phyloP scores from a whole-genome alignment of 2,888 invertebrate genomes.

The Dyspetes luteomarginatus region DNA sequence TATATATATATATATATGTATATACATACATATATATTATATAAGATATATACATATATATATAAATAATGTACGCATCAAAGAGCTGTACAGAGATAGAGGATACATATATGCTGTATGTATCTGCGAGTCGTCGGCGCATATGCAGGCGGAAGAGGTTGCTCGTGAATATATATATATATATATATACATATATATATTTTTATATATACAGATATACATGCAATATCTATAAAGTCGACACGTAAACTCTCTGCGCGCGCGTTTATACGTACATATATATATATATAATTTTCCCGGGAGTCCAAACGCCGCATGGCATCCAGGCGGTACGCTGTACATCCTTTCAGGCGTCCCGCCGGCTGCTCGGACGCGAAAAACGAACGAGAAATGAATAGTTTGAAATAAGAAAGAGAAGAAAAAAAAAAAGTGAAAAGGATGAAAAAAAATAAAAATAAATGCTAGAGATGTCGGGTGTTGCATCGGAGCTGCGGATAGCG shows the following conservation, averaged over 20 bases:
- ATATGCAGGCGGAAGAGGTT: slow-evolving; percentile 66
- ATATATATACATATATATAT: slow-evolving; percentile 42
- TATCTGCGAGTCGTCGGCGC: slow-evolving; percentile 59
- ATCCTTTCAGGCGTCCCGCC: slow-evolving; percentile 66
- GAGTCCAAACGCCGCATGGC: slow-evolving; percentile 49
- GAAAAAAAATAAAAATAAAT: not conserved
- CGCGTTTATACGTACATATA: slow-evolving; percentile 15
- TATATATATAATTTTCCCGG: slow-evolving; percentile 53
- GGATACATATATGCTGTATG: slow-evolving; percentile 56
- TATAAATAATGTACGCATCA: slow-evolving; percentile 51
- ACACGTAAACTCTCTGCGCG: slow-evolving; percentile 54
- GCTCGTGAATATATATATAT: slow-evolving; percentile 44
- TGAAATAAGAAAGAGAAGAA: slow-evolving; percentile 23
- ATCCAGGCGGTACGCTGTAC: slow-evolving; percentile 42
- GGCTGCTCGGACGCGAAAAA: slow-evolving; percentile 38
- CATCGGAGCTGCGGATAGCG: not conserved
- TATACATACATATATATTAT: slow-evolving; percentile 39
- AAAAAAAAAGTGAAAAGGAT: no score
- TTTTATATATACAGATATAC: slow-evolving; percentile 6
- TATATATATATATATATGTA: slow-evolving; percentile 37
- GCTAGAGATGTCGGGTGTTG: not conserved
- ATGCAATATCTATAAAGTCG: not conserved
- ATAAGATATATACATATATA: slow-evolving; percentile 50
- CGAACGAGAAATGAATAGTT: slow-evolving; percentile 18
- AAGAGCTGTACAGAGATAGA: slow-evolving; percentile 52